These are phyloP conservation scores for Gymnoscopelus braueri DNA, from an alignment of 2,797 vertebrate genomes.

Conservation along the genomic window DNA sequence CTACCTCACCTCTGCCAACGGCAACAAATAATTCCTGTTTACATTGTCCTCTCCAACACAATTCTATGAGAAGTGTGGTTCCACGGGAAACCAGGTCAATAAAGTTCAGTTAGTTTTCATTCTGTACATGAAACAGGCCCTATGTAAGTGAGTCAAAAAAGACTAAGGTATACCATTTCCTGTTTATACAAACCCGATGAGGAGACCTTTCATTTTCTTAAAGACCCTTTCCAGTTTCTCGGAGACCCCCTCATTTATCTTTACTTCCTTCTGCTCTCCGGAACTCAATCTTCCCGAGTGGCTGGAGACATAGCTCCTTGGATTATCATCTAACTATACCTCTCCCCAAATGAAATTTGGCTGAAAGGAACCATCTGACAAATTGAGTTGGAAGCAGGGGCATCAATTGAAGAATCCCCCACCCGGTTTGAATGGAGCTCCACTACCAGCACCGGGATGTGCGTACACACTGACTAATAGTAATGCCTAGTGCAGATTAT, in stretches of 20 bases:
- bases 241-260: constrained; percentile 22
- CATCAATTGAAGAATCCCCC: constrained; percentile 58
- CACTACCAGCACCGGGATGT: constrained; percentile 32
- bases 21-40: constrained; percentile 43
- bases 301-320: constrained; percentile 24
- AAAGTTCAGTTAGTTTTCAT: constrained; percentile 47
- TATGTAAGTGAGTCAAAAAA: constrained; percentile 39
- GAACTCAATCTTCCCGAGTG: constrained; percentile 33
- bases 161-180: constrained; percentile 52
- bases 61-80: constrained; percentile 9
- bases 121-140: background rate
- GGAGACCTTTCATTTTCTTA: constrained; percentile 40
- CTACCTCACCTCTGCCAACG: constrained; percentile 9
- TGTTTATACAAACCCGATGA: constrained; percentile 48
- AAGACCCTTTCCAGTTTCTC: constrained; percentile 25
- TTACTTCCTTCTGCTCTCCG: constrained; percentile 40
- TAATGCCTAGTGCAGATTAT: constrained; percentile 7
- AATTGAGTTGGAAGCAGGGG: constrained; percentile 69
- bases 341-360: constrained; percentile 59
- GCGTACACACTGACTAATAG: constrained; percentile 23
- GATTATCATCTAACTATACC: constrained; percentile 58
- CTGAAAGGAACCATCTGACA: constrained; percentile 60
- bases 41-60: constrained; percentile 37
- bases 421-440: constrained; percentile 52
- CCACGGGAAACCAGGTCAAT: constrained; percentile 9